phyloP scores from a whole-genome alignment of 2,888 invertebrate genomes.

The Lasioglossum morio region DNA sequence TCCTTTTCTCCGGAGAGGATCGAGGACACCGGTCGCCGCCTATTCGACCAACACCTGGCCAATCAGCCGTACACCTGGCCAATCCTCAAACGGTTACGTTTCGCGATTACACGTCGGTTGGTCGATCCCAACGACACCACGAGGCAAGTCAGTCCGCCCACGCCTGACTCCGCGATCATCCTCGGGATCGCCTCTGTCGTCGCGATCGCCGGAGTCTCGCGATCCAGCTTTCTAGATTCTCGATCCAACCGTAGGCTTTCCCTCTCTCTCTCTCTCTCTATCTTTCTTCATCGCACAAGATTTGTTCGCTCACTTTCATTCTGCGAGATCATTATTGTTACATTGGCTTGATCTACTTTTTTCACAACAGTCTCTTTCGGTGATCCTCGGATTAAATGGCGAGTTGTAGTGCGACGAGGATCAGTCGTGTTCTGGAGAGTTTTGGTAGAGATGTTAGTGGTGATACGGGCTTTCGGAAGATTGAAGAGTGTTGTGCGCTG shows the following conservation, averaged over 20 bases:
- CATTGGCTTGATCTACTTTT: background rate
- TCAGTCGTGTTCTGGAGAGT: background rate
- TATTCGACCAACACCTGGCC: slow-evolving; percentile 38
- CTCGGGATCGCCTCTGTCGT: slow-evolving; percentile 53
- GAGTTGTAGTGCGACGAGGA: background rate
- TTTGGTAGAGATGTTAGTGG: background rate
- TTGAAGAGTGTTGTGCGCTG: background rate
- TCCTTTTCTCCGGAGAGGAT: slow-evolving; percentile 14
- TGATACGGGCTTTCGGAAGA: background rate
- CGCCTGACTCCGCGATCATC: slow-evolving; percentile 46
- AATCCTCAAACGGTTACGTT: slow-evolving; percentile 55
- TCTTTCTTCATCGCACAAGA: slow-evolving; percentile 2
- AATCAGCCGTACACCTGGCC: slow-evolving; percentile 34
- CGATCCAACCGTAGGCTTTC: background rate
- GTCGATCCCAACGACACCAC: slow-evolving; percentile 54
- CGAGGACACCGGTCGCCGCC: slow-evolving; percentile 57
- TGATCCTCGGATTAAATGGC: background rate
- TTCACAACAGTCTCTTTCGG: background rate
- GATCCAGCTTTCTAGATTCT: slow-evolving; percentile 19
- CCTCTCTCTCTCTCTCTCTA: background rate
- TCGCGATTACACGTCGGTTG: slow-evolving; percentile 63
- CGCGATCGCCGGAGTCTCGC: slow-evolving; percentile 37
- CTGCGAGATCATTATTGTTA: background rate
- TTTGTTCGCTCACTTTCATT: slow-evolving; percentile 2
- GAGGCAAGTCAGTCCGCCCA: slow-evolving; percentile 67